phyloP scores from a whole-genome alignment of 2,797 vertebrate species.

The Australoheros facetus region DNA sequence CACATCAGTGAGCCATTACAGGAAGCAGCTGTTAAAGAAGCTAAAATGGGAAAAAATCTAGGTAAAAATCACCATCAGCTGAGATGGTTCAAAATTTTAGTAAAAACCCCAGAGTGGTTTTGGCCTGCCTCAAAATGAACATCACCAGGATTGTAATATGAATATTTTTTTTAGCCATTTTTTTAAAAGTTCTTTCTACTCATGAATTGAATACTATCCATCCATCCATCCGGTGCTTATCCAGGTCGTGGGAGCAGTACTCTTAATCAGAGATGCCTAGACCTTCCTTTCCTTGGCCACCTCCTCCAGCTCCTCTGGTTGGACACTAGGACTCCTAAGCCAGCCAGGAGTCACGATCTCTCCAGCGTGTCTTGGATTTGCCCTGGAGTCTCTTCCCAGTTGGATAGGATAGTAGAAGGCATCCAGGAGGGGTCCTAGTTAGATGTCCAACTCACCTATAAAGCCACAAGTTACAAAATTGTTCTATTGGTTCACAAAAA shows the following conservation, averaged over 20 bases:
- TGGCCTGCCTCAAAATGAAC: background rate
- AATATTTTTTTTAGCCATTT: background rate
- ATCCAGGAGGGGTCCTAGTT: no score
- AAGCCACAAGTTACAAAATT: background rate
- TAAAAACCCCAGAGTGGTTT: background rate
- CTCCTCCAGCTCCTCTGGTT: background rate
- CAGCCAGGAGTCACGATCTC: no score
- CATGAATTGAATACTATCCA: background rate
- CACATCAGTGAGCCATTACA: background rate
- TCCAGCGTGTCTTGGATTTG: no score
- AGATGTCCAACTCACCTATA: no score
- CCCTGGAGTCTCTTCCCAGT: no score
- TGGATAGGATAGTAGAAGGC: no score
- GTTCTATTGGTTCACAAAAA: background rate
- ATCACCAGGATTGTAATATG: background rate
- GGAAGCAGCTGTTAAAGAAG: conserved; percentile 9
- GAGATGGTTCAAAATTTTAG: background rate
- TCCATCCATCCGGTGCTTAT: background rate
- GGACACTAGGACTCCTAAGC: background rate
- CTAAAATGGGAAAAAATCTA: background rate
- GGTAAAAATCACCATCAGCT: background rate
- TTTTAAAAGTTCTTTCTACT: background rate
- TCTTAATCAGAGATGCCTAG: background rate
- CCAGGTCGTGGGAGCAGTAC: background rate
- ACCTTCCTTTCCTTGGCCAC: fast-evolving